Evolutionary conservation across 2,113 vertebrate genomes (phyloP), one percentile per base, ranked within the genome.

Genomic region (Argyrosomus japonicus): DNA sequence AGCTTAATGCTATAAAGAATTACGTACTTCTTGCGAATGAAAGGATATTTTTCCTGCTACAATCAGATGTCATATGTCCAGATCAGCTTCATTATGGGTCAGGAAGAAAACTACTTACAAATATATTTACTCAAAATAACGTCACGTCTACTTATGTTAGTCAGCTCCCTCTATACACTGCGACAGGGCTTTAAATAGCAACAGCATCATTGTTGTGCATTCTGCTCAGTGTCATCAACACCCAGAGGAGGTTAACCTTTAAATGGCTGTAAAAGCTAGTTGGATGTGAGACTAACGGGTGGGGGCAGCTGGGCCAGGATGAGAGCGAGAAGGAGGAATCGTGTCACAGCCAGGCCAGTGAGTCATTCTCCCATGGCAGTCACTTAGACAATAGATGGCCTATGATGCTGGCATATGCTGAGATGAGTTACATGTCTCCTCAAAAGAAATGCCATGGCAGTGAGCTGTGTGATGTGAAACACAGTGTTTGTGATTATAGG

Each of bases 191-290:
- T 84, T 53, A 84, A 87, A 89, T 85, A 89, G 73, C 64, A 53
- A 1, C n/a, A 3, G 51, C 68, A 23, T 75, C 45, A 65, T 57
- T 83, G 75, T 85, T 84, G 51, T 83, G 48, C 73, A 25, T 89
- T 84, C 67, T 82, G 70, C 56, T 91, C 71, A 21, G 64, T 83
- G 86, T 77, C 69, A 83, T 86, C 53, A 64, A 75, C 45, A 25
- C 75, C 71, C 62, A 47, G 75, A 75, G 51, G 74, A 89, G 51
- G 57, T 87, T 87, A 86, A 78, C 88, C 88, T 90, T 89, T 86
- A 85, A 92, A 87, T 75, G 77, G 77, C 86, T 79, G 57, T 89
- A 78, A 89, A 86, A 85, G 77, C 75, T 61, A 21, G 80, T 79
- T 80, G 83, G 77, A 83, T 64, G 77, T 63, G 73, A 87, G 78